These are phyloP conservation scores for Channa maculata DNA, from an alignment of 2,113 vertebrate genomes.

Conservation along the genomic window DNA sequence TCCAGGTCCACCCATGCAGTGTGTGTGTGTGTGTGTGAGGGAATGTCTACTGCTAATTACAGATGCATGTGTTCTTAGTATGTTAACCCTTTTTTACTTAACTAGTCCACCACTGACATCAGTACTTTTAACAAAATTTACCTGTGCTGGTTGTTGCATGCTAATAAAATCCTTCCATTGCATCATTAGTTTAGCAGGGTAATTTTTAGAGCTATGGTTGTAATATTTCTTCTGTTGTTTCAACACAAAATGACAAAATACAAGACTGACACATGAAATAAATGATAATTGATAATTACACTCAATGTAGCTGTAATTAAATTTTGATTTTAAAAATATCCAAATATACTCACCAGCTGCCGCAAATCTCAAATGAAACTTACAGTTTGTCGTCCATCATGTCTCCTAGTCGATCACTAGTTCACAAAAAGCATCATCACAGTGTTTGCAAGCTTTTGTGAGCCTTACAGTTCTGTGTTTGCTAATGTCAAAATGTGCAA, in stretches of 20 bases:
- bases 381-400: background rate
- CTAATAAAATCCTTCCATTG: background rate
- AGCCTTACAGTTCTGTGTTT: no score
- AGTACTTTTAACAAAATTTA: background rate
- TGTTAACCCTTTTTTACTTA: slow-evolving; percentile 19
- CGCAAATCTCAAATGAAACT: slow-evolving; percentile 18
- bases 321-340: background rate
- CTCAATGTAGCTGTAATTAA: background rate
- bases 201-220: background rate
- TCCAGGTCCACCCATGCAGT: slow-evolving; percentile 64
- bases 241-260: background rate
- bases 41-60: slow-evolving; percentile 9
- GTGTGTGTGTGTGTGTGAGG: slow-evolving; percentile 10
- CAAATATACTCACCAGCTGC: slow-evolving; percentile 51
- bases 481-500: no score
- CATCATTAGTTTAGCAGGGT: background rate
- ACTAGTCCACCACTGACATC: slow-evolving; percentile 6
- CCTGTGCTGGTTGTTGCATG: background rate
- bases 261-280: slow-evolving; percentile 14
- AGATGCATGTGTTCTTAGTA: slow-evolving; percentile 33
- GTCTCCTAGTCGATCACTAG: background rate
- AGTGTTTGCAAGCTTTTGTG: no score
- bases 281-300: background rate
- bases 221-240: slow-evolving; percentile 3
- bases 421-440: background rate